Conservation (phyloP, 2,888 invertebrate species). For the Augochlorella aurata region DNA sequence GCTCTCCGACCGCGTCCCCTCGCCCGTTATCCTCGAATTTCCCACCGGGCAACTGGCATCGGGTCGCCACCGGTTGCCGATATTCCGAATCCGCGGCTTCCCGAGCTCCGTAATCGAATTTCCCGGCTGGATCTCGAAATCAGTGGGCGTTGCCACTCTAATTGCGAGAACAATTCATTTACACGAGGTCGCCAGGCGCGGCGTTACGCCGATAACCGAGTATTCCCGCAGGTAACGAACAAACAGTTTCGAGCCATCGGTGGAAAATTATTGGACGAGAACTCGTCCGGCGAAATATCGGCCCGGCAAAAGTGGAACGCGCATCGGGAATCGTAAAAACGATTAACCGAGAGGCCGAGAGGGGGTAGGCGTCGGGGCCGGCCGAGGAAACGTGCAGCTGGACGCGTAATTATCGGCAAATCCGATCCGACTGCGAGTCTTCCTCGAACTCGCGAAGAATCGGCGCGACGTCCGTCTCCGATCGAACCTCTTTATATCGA, state of each 20-base stretch:
- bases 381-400: not conserved
- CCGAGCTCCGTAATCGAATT: not conserved
- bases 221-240: conserved; percentile 2
- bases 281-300: too few relatives aligned
- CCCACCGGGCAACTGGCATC: not conserved
- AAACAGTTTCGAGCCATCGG: conserved; percentile 3
- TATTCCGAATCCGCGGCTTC: not conserved
- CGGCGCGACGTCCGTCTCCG: not conserved
- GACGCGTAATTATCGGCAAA: conserved; percentile 21
- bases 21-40: not conserved
- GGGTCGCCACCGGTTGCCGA: not conserved
- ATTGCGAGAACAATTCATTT: conserved; percentile 43
- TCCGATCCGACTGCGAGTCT: not conserved
- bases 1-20: not conserved
- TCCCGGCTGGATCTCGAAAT: conserved; percentile 14
- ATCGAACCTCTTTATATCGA: too few relatives aligned
- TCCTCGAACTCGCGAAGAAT: not conserved
- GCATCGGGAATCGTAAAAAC: not conserved
- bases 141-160: conserved; percentile 27
- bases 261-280: not conserved
- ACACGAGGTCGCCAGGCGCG: not conserved
- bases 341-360: not conserved
- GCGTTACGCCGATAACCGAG: conserved; percentile 7
- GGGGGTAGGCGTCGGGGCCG: not conserved
- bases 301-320: not conserved